Evolutionary conservation across 2,888 invertebrate species (phyloP).

Genomic region (Papilio gigon): DNA sequence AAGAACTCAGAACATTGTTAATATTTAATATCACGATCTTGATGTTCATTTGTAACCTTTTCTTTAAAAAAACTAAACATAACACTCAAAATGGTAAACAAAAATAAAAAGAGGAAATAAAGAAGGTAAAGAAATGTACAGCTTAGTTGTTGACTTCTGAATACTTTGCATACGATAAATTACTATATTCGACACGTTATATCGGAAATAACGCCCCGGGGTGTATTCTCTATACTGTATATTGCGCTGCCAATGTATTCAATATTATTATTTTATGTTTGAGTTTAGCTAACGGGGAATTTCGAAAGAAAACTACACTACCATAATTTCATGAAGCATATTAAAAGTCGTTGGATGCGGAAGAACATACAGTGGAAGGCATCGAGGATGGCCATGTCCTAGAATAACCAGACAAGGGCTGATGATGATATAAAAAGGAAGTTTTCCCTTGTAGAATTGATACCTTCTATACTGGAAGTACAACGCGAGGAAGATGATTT

Average conservation of each 20-base stretch:
- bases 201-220: conserved; percentile 1
- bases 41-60: no score
- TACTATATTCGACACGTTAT: neutral
- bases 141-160: neutral
- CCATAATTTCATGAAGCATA: neutral
- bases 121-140: neutral
- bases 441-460: neutral
- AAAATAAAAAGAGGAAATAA: neutral
- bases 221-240: neutral
- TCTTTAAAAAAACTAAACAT: no score
- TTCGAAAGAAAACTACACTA: neutral
- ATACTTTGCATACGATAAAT: conserved; percentile 17
- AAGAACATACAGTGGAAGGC: no score
- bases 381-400: no score
- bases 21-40: no score
- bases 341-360: no score
- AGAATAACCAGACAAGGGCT: no score
- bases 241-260: conserved; percentile 14
- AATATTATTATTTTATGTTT: conserved; percentile 9
- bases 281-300: neutral
- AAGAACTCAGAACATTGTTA: no score
- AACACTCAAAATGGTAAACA: neutral
- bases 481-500: neutral
- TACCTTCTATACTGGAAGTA: neutral
- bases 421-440: neutral